Conservation (phyloP, 2,888 invertebrate species). For the Copidosoma aretas region DNA sequence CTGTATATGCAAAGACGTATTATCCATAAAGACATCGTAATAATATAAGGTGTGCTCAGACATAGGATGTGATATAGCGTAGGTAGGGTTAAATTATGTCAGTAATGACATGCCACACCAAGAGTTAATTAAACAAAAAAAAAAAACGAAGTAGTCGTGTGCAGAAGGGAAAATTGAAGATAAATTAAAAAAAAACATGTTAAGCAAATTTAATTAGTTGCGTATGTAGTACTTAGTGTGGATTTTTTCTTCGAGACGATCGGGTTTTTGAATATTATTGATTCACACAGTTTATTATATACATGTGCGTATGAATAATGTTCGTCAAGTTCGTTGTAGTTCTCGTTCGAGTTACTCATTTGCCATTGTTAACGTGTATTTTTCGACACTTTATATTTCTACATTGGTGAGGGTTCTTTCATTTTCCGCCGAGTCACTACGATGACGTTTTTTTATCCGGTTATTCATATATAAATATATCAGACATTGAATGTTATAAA, state of each 20-base stretch:
- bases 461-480: slow-evolving; percentile 21
- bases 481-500: slow-evolving; percentile 8
- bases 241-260: slow-evolving; percentile 21
- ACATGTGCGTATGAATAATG: not conserved
- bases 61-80: slow-evolving; percentile 60
- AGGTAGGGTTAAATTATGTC: slow-evolving; percentile 51
- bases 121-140: slow-evolving; percentile 26
- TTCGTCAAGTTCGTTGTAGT: slow-evolving; percentile 15
- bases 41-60: slow-evolving; percentile 52
- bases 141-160: slow-evolving; percentile 22
- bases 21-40: not conserved
- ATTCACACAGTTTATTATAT: slow-evolving; percentile 10
- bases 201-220: not conserved
- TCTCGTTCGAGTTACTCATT: not conserved
- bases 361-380: not conserved
- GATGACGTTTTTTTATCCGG: slow-evolving; percentile 25
- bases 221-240: slow-evolving; percentile 8
- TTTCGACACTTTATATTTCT: not conserved
- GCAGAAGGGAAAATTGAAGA: slow-evolving; percentile 30
- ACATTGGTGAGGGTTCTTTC: not conserved
- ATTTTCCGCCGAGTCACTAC: not conserved
- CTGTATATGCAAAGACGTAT: slow-evolving; percentile 3
- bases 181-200: slow-evolving; percentile 13
- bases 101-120: slow-evolving; percentile 27
- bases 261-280: slow-evolving; percentile 3